Evolutionary conservation across 2,113 vertebrate genomes (phyloP).

Genomic region (Aplodontia rufa): DNA sequence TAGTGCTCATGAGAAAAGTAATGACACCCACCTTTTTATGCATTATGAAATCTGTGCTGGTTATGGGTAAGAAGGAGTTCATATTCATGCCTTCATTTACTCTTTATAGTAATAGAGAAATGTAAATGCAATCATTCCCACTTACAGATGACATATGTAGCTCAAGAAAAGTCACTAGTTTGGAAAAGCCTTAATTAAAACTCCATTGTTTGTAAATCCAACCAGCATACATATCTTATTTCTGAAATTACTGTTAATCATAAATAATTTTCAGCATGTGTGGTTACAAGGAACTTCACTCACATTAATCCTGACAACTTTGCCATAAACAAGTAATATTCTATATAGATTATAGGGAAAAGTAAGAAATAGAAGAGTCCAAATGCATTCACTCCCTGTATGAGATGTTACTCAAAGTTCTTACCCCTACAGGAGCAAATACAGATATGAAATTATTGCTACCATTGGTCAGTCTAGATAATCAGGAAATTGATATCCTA

Average conservation of each 20-base stretch:
- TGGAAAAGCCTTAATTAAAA: background rate
- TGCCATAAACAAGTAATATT: background rate
- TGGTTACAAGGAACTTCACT: background rate
- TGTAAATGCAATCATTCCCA: background rate
- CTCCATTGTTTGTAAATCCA: background rate
- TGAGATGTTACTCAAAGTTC: background rate
- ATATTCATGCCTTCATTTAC: background rate
- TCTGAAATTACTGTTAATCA: background rate
- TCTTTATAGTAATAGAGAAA: background rate
- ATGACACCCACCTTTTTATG: background rate
- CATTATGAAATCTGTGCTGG: background rate
- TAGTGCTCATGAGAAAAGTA: background rate
- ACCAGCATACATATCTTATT: background rate
- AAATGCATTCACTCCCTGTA: background rate
- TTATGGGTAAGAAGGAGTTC: background rate
- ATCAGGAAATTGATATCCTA: background rate
- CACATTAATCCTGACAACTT: background rate
- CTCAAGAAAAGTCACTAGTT: background rate
- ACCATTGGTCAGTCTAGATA: background rate
- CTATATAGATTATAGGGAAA: background rate
- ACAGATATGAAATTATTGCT: background rate
- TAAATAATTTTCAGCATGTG: background rate
- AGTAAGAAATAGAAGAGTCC: background rate
- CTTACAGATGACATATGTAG: background rate
- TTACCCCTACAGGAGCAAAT: background rate